A percentile compares a stretch with the other conserved stretches of the same genome.
Evolutionary conservation across 2,888 invertebrate genomes (phyloP).

Genomic region (Platycnemis pennipes): DNA sequence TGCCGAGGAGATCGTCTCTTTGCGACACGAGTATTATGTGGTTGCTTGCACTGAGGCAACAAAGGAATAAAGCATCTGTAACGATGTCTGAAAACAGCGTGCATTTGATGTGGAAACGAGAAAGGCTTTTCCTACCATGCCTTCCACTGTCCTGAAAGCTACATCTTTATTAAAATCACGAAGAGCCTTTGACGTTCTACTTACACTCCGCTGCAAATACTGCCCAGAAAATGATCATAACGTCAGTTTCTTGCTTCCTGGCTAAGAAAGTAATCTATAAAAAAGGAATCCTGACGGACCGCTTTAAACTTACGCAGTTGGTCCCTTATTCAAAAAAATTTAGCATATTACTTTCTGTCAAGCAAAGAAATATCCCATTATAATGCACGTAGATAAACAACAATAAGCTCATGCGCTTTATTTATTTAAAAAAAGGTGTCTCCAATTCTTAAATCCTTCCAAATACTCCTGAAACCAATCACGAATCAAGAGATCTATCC

Average conservation of each 20-base stretch:
- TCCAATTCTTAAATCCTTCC: too few species aligned
- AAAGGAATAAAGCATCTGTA: conserved; percentile 7
- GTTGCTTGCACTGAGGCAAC: neutral
- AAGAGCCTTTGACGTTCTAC: neutral
- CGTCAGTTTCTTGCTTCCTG: neutral
- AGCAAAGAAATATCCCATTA: too few species aligned
- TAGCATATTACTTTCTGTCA: too few species aligned
- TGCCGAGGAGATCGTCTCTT: conserved; percentile 26
- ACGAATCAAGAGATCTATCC: too few species aligned
- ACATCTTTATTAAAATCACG: conserved; percentile 16
- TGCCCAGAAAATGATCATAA: neutral
- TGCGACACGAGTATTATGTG: neutral
- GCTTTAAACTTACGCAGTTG: too few species aligned
- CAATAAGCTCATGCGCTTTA: too few species aligned
- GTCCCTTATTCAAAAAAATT: too few species aligned
- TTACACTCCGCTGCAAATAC: neutral
- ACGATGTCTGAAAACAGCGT: neutral
- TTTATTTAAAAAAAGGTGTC: too few species aligned
- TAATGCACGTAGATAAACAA: too few species aligned
- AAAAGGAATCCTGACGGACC: neutral
- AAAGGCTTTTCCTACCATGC: neutral
- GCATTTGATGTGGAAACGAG: conserved; percentile 35
- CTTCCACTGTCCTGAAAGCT: neutral
- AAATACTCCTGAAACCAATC: too few species aligned
- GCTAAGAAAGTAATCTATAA: neutral